Conservation (phyloP, 1,140 invertebrate genomes). For the Venturia canescens region DNA sequence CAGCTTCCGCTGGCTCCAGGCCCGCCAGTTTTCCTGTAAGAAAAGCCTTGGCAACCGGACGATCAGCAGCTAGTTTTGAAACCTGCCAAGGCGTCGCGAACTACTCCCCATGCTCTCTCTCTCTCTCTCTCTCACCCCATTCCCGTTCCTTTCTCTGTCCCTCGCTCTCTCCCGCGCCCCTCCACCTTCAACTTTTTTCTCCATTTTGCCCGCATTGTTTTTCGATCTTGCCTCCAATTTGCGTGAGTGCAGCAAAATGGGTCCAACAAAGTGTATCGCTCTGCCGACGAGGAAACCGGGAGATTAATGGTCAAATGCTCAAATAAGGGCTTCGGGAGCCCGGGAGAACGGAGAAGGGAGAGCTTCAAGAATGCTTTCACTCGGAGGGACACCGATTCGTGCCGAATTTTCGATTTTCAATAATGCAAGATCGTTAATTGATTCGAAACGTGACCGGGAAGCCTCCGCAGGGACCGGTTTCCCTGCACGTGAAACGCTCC, state of each 20-base stretch:
- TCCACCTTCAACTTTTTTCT: slow-evolving; percentile 22
- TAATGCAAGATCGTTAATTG: background rate
- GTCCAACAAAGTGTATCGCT: background rate
- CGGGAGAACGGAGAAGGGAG: no score
- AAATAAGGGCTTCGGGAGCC: background rate
- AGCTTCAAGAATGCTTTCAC: no score
- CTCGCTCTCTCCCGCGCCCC: background rate
- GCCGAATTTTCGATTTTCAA: no score
- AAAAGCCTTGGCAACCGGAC: slow-evolving; percentile 25
- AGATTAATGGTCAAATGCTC: slow-evolving; percentile 22
- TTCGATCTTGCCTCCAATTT: slow-evolving; percentile 53
- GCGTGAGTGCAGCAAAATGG: slow-evolving; percentile 47
- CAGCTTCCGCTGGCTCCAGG: slow-evolving; percentile 21
- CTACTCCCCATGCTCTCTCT: background rate
- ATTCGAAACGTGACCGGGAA: background rate
- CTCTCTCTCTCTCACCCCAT: background rate
- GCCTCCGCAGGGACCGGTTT: no score
- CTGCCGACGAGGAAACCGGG: slow-evolving; percentile 5
- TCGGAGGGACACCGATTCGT: no score
- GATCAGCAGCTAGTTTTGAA: slow-evolving; percentile 39
- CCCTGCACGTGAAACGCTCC: background rate
- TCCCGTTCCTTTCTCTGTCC: background rate
- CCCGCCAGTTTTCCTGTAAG: background rate
- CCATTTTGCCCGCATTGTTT: slow-evolving; percentile 46
- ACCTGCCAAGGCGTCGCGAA: slow-evolving; percentile 27